Conservation (phyloP, 2,797 vertebrate species). For the Artibeus lituratus region DNA sequence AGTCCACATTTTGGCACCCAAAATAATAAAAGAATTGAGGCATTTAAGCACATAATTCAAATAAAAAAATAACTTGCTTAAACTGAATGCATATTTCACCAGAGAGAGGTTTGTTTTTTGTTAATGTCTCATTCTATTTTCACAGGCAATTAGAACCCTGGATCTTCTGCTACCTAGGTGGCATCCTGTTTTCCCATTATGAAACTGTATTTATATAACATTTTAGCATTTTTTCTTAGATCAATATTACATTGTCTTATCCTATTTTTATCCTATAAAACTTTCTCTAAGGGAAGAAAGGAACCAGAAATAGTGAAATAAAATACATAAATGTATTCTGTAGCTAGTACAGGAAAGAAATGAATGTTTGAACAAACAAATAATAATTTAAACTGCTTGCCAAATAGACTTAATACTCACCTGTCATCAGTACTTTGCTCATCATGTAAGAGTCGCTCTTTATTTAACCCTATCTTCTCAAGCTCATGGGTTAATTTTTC, state of each 20-base stretch:
- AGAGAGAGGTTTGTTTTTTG: not conserved
- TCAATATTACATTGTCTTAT: not conserved
- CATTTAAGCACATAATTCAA: not conserved
- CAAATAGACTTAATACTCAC: slow-evolving; percentile 78
- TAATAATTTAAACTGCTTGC: not conserved
- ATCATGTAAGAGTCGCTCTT: slow-evolving; percentile 94
- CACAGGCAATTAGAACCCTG: not conserved
- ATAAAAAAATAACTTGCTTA: not conserved
- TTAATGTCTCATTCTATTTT: slow-evolving; percentile 10
- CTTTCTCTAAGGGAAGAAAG: not conserved
- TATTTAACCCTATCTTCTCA: slow-evolving; percentile 98
- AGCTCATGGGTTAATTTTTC: slow-evolving; percentile 97
- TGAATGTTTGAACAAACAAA: not conserved
- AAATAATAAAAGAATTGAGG: not conserved
- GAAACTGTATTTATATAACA: not conserved
- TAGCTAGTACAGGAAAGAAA: not conserved
- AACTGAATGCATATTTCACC: not conserved
- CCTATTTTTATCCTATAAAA: not conserved
- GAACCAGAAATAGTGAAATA: slow-evolving; percentile 10
- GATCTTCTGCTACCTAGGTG: not conserved
- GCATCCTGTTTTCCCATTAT: not conserved
- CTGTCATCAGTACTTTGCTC: slow-evolving; percentile 94
- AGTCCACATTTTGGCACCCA: slow-evolving; percentile 5
- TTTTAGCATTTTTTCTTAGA: not conserved
- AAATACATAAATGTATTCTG: not conserved